Evolutionary conservation across 1,140 invertebrate genomes (phyloP).

Genomic region (Hermatobates lingyangjiaoensis): DNA sequence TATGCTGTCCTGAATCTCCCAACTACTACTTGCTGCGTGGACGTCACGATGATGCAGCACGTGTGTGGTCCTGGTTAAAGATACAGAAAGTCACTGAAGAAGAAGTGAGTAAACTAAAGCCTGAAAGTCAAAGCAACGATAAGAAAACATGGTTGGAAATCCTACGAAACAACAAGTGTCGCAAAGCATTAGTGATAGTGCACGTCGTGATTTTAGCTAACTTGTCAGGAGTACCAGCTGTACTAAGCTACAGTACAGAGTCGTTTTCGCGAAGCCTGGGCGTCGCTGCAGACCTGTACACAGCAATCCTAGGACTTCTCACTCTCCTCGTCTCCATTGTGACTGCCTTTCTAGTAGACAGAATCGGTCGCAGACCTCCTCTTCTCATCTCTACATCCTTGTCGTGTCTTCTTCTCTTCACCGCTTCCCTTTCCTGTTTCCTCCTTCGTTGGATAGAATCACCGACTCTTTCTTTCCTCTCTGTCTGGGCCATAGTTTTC

Average conservation of each 20-base stretch:
- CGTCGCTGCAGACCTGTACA: background rate
- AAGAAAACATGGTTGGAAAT: background rate
- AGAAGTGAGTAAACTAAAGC: too few species aligned
- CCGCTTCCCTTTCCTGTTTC: background rate
- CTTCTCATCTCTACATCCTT: constrained; percentile 24
- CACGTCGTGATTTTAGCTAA: background rate
- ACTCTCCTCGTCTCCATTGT: constrained; percentile 19
- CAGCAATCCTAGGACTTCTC: constrained; percentile 23
- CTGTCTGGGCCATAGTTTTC: background rate
- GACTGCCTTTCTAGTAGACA: constrained; percentile 21
- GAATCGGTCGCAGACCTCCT: constrained; percentile 24
- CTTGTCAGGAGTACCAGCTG: background rate
- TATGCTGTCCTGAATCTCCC: background rate
- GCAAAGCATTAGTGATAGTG: background rate
- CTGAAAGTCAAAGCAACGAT: too few species aligned
- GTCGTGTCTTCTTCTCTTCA: constrained; percentile 5
- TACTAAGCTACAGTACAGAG: background rate
- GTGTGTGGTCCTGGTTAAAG: background rate
- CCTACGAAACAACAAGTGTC: background rate
- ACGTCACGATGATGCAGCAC: background rate
- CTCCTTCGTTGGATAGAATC: too few species aligned
- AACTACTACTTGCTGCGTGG: background rate
- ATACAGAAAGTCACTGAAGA: too few species aligned
- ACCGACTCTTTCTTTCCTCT: background rate
- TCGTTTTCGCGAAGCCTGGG: background rate